These are phyloP conservation scores for Papilio aristodemus DNA, from an alignment of 1,140 invertebrate species.

Conservation along the genomic window DNA sequence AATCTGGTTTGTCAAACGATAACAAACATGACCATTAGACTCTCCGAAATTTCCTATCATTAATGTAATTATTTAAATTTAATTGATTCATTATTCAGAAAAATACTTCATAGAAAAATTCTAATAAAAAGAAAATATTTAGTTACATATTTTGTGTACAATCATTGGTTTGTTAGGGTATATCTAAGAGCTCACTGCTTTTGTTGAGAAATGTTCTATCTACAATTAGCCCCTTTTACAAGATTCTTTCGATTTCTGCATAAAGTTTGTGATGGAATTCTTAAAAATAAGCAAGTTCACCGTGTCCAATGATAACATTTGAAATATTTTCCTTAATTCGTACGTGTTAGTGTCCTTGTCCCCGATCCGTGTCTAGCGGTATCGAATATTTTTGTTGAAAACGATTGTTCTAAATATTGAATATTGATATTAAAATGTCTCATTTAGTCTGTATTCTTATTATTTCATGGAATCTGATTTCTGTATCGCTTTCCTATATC, in stretches of 20 bases:
- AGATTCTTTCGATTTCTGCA: too few species aligned
- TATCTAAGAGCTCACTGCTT: too few species aligned
- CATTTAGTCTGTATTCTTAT: background rate
- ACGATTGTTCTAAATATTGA: background rate
- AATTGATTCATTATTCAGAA: background rate
- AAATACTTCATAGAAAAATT: too few species aligned
- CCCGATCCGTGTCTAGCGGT: background rate
- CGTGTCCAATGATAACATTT: background rate
- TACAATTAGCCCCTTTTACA: too few species aligned
- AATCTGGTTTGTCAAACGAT: constrained; percentile 3
- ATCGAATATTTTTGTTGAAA: background rate
- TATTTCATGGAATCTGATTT: background rate
- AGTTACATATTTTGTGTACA: too few species aligned
- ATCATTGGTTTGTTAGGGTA: too few species aligned
- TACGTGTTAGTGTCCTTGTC: background rate
- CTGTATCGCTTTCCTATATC: background rate
- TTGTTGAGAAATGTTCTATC: too few species aligned
- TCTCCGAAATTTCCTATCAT: constrained; percentile 13
- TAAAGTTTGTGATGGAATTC: too few species aligned
- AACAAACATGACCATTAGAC: constrained; percentile 12
- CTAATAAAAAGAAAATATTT: too few species aligned
- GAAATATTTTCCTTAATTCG: background rate
- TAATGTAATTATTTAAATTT: constrained; percentile 28
- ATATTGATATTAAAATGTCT: background rate
- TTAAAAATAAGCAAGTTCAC: too few species aligned